Conservation (phyloP, 2,113 vertebrate genomes). For the Chamaea fasciata region DNA sequence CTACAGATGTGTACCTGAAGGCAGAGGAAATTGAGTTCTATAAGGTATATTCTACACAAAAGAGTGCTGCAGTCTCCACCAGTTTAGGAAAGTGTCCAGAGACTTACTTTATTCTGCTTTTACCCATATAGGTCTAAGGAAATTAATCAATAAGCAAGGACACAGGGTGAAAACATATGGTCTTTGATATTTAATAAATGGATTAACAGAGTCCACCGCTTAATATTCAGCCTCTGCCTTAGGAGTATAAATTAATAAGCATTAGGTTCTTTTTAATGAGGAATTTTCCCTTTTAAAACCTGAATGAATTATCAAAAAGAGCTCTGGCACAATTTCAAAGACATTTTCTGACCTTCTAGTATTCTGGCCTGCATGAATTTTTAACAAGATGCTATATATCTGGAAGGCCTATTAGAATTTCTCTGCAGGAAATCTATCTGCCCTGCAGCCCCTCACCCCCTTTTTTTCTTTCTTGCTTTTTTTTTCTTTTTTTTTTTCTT, state of each 20-base stretch:
- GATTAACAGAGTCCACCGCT: conserved; percentile 64
- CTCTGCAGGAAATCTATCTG: conserved; percentile 54
- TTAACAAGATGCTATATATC: conserved; percentile 75
- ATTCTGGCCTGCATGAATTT: conserved; percentile 75
- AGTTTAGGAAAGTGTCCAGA: neutral
- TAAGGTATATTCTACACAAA: neutral
- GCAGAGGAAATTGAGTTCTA: neutral
- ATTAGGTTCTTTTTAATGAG: conserved; percentile 73
- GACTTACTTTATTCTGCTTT: neutral
- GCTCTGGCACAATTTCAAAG: conserved; percentile 78
- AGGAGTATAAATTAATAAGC: conserved; percentile 77
- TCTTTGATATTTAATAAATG: conserved; percentile 80
- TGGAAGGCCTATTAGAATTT: conserved; percentile 67
- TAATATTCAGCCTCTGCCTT: conserved; percentile 70
- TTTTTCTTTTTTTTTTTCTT: neutral
- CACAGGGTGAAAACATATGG: conserved; percentile 63
- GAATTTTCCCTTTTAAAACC: conserved; percentile 77
- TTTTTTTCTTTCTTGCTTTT: too few species aligned
- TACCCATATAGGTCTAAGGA: conserved; percentile 31
- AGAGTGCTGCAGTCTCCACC: neutral
- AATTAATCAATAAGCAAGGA: conserved; percentile 73
- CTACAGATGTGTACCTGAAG: neutral
- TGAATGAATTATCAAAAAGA: conserved; percentile 77
- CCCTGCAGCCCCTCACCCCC: neutral
- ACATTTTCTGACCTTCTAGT: conserved; percentile 81